Conservation (phyloP, 2,797 vertebrate species). For the Odontamblyopus rebecca region DNA sequence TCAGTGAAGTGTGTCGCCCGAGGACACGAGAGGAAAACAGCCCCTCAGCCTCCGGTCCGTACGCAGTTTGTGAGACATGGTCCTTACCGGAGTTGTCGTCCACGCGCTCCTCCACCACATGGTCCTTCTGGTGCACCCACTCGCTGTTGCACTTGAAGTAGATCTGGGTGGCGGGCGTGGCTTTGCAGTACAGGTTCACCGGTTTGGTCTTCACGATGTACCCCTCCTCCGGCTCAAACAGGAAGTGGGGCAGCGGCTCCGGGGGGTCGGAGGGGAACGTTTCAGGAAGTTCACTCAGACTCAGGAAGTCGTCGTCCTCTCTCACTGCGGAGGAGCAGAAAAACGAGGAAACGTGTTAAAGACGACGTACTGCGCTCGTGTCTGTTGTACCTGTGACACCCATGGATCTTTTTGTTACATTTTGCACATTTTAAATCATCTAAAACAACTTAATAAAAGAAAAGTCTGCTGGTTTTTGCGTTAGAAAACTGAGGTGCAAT, state of each 20-base stretch:
- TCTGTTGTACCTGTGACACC: too few relatives aligned
- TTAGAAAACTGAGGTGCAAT: too few relatives aligned
- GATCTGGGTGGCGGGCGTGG: slow-evolving; percentile 96
- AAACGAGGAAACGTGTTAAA: not conserved
- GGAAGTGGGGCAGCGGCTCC: slow-evolving; percentile 92
- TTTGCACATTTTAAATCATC: too few relatives aligned
- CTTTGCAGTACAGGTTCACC: slow-evolving; percentile 95
- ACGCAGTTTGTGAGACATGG: too few relatives aligned
- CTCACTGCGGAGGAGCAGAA: slow-evolving; percentile 12
- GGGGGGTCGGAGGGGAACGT: slow-evolving; percentile 97
- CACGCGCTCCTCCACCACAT: slow-evolving; percentile 92
- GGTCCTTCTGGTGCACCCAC: slow-evolving; percentile 99
- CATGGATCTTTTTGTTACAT: too few relatives aligned
- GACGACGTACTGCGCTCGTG: too few relatives aligned
- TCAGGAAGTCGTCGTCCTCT: slow-evolving; percentile 94
- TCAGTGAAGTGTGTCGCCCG: not conserved
- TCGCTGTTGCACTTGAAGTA: slow-evolving; percentile 99
- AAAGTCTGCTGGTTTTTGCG: too few relatives aligned
- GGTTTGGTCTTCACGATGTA: slow-evolving; percentile 99
- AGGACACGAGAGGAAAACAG: too few relatives aligned
- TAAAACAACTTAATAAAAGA: too few relatives aligned
- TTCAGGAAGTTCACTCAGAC: slow-evolving; percentile 93
- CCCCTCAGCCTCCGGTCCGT: too few relatives aligned
- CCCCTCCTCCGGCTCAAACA: slow-evolving; percentile 95
- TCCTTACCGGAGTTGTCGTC: slow-evolving; percentile 94